Evolutionary conservation across 2,113 vertebrate species (phyloP).

Genomic region (Parus major): DNA sequence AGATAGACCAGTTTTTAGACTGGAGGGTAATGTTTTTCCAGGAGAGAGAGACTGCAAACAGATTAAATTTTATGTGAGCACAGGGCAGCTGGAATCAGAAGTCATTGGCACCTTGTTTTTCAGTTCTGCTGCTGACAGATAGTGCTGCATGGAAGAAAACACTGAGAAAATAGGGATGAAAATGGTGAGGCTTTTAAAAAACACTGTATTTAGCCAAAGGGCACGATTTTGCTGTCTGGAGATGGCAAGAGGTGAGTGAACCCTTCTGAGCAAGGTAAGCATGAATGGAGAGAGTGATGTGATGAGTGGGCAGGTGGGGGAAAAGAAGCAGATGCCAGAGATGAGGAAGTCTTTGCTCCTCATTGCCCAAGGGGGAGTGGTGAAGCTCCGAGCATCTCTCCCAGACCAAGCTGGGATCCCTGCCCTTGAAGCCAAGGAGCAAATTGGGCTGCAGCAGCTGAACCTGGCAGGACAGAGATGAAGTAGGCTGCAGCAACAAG

Average conservation of each 20-base stretch:
- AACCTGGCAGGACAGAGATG: neutral
- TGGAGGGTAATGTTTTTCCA: neutral
- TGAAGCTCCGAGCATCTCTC: fast-evolving
- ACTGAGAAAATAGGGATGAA: neutral
- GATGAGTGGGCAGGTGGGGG: neutral
- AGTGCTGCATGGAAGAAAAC: neutral
- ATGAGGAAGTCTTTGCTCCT: neutral
- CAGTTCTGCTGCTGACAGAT: neutral
- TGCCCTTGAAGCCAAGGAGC: neutral
- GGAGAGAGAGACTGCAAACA: neutral
- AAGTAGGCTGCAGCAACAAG: neutral
- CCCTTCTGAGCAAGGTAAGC: neutral
- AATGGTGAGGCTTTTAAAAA: conserved; percentile 1
- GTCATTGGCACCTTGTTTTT: neutral
- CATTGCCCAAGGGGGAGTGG: neutral
- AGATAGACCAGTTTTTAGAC: neutral
- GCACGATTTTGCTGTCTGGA: neutral
- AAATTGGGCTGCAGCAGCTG: fast-evolving
- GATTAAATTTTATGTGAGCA: neutral
- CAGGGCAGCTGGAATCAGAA: neutral
- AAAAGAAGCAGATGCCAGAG: neutral
- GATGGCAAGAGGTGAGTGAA: neutral
- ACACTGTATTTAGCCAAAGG: conserved; percentile 8
- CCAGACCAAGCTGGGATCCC: neutral
- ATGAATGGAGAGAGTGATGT: neutral